phyloP scores from a whole-genome alignment of 2,113 vertebrate genomes.

The Bubalus kerabau region DNA sequence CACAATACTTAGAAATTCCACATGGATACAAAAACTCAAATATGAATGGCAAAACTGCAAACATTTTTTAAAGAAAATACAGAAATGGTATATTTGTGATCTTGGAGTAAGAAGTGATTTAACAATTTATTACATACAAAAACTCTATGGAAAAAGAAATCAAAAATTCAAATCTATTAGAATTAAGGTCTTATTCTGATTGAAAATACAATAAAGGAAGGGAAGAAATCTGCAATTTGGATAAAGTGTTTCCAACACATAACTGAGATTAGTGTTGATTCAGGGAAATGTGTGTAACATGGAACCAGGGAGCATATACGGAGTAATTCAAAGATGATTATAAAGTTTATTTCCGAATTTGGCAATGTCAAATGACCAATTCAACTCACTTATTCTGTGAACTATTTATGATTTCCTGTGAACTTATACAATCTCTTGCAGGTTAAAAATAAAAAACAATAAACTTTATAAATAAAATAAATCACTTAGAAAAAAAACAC shows the following conservation, averaged over 20 bases:
- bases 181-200: background rate
- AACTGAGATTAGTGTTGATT: background rate
- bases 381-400: background rate
- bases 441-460: background rate
- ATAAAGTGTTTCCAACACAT: background rate
- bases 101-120: background rate
- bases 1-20: background rate
- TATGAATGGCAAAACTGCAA: background rate
- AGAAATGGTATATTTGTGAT: background rate
- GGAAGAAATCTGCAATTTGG: background rate
- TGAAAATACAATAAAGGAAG: background rate
- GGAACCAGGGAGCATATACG: fast-evolving
- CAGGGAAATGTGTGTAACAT: background rate
- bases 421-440: background rate
- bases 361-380: background rate
- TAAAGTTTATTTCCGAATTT: background rate
- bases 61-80: background rate
- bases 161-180: background rate
- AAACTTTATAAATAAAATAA: background rate
- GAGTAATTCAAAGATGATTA: background rate
- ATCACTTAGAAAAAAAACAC: background rate
- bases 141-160: background rate
- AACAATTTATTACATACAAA: background rate
- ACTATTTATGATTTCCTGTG: background rate
- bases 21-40: background rate